Percentiles rank a stretch among this genome's conserved stretches.
These are phyloP conservation scores for Chouioia cunea DNA, from an alignment of 2,888 invertebrate genomes.

Conservation along the genomic window DNA sequence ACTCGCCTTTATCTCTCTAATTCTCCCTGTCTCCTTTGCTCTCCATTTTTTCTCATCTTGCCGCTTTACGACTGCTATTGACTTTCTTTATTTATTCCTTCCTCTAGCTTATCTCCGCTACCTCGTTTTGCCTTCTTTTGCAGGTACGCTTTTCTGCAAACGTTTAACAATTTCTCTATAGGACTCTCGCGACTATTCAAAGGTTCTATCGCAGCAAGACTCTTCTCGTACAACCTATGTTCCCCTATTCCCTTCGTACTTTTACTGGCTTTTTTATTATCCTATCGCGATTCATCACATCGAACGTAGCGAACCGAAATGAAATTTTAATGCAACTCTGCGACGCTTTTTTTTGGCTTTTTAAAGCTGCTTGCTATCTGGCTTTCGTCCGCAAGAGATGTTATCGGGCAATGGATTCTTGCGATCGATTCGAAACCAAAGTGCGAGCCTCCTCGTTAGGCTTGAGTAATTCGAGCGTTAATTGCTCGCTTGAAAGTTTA, in stretches of 20 bases:
- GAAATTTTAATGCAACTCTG: not conserved
- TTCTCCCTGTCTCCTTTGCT: slow-evolving; percentile 32
- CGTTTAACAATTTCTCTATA: too few species aligned
- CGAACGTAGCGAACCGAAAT: too few species aligned
- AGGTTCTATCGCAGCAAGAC: not conserved
- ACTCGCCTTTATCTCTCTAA: slow-evolving; percentile 34
- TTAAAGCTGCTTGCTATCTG: not conserved
- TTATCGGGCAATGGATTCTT: slow-evolving; percentile 65
- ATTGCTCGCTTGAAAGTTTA: slow-evolving; percentile 57
- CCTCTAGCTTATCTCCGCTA: slow-evolving; percentile 35
- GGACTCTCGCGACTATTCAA: too few species aligned
- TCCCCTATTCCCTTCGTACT: not conserved
- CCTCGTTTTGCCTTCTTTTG: slow-evolving; percentile 30
- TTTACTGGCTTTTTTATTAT: slow-evolving; percentile 6
- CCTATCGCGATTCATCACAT: not conserved
- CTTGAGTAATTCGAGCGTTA: slow-evolving; percentile 67
- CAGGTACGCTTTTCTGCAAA: not conserved
- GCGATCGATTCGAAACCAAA: slow-evolving; percentile 56
- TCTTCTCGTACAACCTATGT: slow-evolving; percentile 15
- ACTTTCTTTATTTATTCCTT: slow-evolving; percentile 35
- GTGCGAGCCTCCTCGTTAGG: slow-evolving; percentile 62
- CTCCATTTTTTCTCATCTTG: slow-evolving; percentile 22
- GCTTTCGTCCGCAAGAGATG: slow-evolving; percentile 53
- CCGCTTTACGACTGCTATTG: slow-evolving; percentile 23
- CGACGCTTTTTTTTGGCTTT: not conserved